Evolutionary conservation across 2,113 vertebrate genomes (phyloP), one percentile per base, ranked within the genome.

Genomic region (Boleophthalmus pectinirostris): DNA sequence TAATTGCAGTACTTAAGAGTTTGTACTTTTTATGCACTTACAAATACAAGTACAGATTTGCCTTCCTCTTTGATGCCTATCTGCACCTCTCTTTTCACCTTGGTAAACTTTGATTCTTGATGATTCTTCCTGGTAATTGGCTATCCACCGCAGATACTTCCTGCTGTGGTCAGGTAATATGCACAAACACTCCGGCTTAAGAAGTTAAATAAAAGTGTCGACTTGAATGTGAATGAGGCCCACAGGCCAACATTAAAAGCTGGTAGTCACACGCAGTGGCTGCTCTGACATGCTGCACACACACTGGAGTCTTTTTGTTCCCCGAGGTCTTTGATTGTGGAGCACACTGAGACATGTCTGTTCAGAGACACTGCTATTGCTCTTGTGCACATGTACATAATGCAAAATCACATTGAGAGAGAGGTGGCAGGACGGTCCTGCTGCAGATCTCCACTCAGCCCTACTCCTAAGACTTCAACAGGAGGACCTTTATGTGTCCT

Each of bases 231-330:
- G 75, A 69, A 74, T 81, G 56, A 73, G 74, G 20, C 45, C 63
- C 5, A 10, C 15, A 29, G 46, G 66, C 69, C 72, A 73, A 70
- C 49, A 56, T 80, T 77, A 78, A 76, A 76, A 67, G 58, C 38
- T 49, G 69, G 76, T 66, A 69, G 58, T 80, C 67, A 73, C 18
- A 72, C 47, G 67, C 21, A 58, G 11, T 67, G 70, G 67, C 63
- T 75, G 87, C 74, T 69, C 29, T 60, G 79, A 75, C 85, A 80
- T 56, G 82, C 38, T 43, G 63, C 57, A 5, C 24, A 24, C 21
- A 67, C 35, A 38, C 65, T 68, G 68, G 20, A 33, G 21, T 49
- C 70, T 64, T 43, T 70, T 3, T 12, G 5, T 53, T 58, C 61
- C 80, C 78, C 25, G 29, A 54, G 33, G 85, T 74, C 58, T 66